phyloP scores from a whole-genome alignment of 2,797 vertebrate genomes.

The Sebastolobus altivelis region DNA sequence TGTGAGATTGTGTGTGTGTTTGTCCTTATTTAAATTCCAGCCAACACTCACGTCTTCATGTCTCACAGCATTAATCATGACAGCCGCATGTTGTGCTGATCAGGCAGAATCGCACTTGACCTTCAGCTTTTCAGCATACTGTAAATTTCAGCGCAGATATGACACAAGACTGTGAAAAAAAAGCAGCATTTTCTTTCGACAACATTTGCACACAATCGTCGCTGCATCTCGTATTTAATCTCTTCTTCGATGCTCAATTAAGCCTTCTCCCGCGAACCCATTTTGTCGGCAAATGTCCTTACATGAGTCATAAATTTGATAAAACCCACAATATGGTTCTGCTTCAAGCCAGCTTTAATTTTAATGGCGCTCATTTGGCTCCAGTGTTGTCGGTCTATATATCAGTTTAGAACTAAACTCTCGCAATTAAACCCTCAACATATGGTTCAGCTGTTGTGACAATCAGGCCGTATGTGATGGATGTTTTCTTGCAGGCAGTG shows the following conservation, averaged over 20 bases:
- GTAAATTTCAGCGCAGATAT: slow-evolving; percentile 18
- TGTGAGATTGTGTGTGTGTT: background rate
- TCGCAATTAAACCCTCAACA: slow-evolving; percentile 39
- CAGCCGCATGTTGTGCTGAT: slow-evolving; percentile 58
- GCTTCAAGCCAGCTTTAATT: slow-evolving; percentile 4
- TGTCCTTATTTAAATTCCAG: slow-evolving; percentile 44
- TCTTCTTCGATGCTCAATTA: slow-evolving; percentile 15
- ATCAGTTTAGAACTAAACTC: slow-evolving; percentile 32
- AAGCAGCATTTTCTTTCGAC: background rate
- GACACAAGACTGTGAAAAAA: background rate
- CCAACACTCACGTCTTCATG: slow-evolving; percentile 37
- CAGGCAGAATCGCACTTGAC: slow-evolving; percentile 42
- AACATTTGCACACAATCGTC: background rate
- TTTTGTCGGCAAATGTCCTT: slow-evolving; percentile 13
- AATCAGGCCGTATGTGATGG: slow-evolving; percentile 36
- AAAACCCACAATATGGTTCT: slow-evolving; percentile 4
- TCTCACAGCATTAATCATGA: slow-evolving; percentile 59
- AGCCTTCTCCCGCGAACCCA: slow-evolving; percentile 3
- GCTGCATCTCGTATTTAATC: slow-evolving; percentile 10
- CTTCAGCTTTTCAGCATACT: slow-evolving; percentile 39
- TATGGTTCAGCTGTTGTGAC: slow-evolving; percentile 34
- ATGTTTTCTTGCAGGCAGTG: slow-evolving; percentile 34
- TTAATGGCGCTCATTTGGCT: slow-evolving; percentile 11
- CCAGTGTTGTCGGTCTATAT: background rate
- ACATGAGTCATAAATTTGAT: slow-evolving; percentile 29